Conservation (phyloP, 2,888 invertebrate genomes). For the Lepidochitona cinerea region DNA sequence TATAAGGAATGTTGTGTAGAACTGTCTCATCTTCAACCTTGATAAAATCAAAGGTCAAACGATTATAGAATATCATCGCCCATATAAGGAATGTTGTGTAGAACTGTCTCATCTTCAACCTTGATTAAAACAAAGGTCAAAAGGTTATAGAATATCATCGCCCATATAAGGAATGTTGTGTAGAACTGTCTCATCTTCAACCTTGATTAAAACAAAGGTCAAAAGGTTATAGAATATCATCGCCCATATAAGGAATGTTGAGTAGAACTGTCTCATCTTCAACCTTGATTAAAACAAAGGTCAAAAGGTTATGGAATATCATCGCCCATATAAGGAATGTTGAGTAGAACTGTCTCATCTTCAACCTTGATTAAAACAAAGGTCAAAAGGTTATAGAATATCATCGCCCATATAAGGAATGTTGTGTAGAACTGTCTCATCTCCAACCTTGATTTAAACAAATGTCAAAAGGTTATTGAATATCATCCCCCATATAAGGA, state of each 20-base stretch:
- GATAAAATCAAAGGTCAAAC: neutral
- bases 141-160: no score
- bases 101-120: constrained; percentile 96
- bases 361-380: constrained; percentile 77
- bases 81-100: constrained; percentile 99
- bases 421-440: no score
- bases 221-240: constrained; percentile 93
- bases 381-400: no score
- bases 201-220: no score
- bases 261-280: constrained; percentile 98
- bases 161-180: no score
- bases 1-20: constrained; percentile 98
- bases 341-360: constrained; percentile 97
- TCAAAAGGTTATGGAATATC: no score
- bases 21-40: constrained; percentile 96
- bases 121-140: constrained; percentile 42
- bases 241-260: constrained; percentile 99
- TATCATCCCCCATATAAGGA: constrained; percentile 99
- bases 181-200: no score
- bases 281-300: constrained; percentile 72
- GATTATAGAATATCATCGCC: constrained; percentile 97
- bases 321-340: constrained; percentile 99
- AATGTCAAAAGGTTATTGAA: no score
- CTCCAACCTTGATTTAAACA: no score
- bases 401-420: no score